Evolutionary conservation across 2,797 vertebrate genomes (phyloP), one percentile per base, ranked within the genome.

Genomic region (Gymnoscopelus microlampas): DNA sequence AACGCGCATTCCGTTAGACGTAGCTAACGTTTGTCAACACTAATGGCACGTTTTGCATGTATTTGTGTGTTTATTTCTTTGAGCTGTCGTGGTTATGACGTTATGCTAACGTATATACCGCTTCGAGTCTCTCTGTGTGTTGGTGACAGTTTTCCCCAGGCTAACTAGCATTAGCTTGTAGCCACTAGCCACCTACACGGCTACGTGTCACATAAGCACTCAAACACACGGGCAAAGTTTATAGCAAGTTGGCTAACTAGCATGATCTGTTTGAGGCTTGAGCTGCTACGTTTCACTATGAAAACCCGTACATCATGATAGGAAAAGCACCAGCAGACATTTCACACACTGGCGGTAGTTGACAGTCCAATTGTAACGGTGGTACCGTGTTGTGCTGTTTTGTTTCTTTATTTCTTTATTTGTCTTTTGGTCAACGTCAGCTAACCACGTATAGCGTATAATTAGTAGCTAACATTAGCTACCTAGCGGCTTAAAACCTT

Each of bases 191-290:
- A 51, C 26, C 48, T 2, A 63, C 74, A 29, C 61, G 77, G 89
- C 90, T 90, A 92, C 91, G 91, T 91, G 91, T 92, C 91, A 92
- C 89, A 44, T 10, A 35, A 44, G 39, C 50, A 73, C 68, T 73
- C 61, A 59, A 71, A 63, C 77, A 79, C 70, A 61, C 63, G 73
- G 82, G 60, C 75, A 91, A 92, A 91, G 87, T 91, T 92, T 91
- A 88, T 88, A 90, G 92, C 94, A 87, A 92, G 83, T 92, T 91
- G 68, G 90, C 89, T 90, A 91, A 81, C 87, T 70, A 85, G 86
- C 86, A 51, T 19, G 12, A 44, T 53, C 15, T 51, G 57, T 3
- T 47, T 15, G 19, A 24, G 59, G n/a, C n/a, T n/a, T n/a, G 5
- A 3, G 53, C 32, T 19, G 29, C 50, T 14, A 26, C 60, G 32